Conservation (phyloP, 1,140 invertebrate species). For the Calliphora vicina region DNA sequence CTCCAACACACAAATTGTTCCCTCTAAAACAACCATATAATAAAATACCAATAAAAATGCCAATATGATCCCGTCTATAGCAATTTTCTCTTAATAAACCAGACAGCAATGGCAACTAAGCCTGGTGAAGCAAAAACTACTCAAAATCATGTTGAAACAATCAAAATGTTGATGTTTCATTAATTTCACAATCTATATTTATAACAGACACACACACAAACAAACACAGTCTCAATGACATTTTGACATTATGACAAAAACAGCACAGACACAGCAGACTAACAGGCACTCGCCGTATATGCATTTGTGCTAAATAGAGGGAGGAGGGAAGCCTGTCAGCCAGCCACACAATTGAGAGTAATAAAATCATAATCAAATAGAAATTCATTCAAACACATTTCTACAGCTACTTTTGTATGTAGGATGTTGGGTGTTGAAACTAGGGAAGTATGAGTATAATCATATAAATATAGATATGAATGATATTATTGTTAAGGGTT, state of each 20-base stretch:
- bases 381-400: neutral
- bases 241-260: neutral
- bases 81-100: too few relatives aligned
- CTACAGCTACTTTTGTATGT: neutral
- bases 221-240: neutral
- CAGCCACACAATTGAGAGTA: slow-evolving; percentile 30
- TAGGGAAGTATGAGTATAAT: neutral
- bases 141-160: slow-evolving; percentile 14
- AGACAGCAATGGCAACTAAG: too few relatives aligned
- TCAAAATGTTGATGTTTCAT: slow-evolving; percentile 10
- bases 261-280: neutral
- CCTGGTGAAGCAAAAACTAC: too few relatives aligned
- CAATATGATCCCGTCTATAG: too few relatives aligned
- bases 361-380: slow-evolving; percentile 28
- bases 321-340: neutral
- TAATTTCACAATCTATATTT: neutral
- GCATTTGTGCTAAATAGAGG: neutral
- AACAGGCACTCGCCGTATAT: neutral
- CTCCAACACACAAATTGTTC: too few relatives aligned
- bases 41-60: too few relatives aligned
- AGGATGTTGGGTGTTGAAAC: neutral
- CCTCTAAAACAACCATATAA: too few relatives aligned
- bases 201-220: neutral
- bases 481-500: too few relatives aligned
- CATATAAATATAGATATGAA: too few relatives aligned